phyloP scores from a whole-genome alignment of 2,888 invertebrate species.

The Monoplex corrugatus region DNA sequence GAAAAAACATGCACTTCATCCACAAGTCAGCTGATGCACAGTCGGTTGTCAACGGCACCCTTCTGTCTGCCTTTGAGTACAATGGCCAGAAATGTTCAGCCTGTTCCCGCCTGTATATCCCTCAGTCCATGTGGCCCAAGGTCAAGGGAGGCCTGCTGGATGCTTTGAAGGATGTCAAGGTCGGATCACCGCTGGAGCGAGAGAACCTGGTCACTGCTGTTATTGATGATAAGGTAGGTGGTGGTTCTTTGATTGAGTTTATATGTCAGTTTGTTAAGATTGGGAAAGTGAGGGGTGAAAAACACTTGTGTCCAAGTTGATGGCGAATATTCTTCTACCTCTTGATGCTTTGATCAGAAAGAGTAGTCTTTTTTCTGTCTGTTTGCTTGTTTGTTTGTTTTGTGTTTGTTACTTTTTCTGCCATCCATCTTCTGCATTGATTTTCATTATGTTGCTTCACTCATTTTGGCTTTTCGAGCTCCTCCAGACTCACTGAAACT shows the following conservation, averaged over 20 bases:
- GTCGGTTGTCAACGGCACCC: conserved; percentile 91
- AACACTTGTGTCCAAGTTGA: too few relatives aligned
- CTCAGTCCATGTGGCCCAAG: conserved; percentile 91
- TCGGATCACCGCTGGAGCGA: conserved; percentile 89
- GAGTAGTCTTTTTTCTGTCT: too few relatives aligned
- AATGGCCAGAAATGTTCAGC: conserved; percentile 99
- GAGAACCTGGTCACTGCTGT: conserved; percentile 95
- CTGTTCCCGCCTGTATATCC: conserved; percentile 97
- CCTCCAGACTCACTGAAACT: too few relatives aligned
- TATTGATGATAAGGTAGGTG: conserved; percentile 91
- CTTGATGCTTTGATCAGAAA: too few relatives aligned
- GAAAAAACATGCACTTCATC: conserved; percentile 99
- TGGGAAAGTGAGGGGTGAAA: too few relatives aligned
- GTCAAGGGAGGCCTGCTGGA: conserved; percentile 87
- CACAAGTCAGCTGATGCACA: conserved; percentile 94
- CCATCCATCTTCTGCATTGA: too few relatives aligned
- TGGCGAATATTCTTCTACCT: too few relatives aligned
- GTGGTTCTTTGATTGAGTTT: not conserved
- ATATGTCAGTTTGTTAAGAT: too few relatives aligned
- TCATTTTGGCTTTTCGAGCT: too few relatives aligned
- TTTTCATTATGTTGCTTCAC: too few relatives aligned
- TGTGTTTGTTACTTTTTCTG: too few relatives aligned
- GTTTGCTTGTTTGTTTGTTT: too few relatives aligned
- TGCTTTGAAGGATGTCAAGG: conserved; percentile 88
- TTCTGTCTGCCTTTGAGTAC: conserved; percentile 96